These are phyloP conservation scores for Sorex maritimensis DNA, from an alignment of 2,797 vertebrate species.

Conservation along the genomic window DNA sequence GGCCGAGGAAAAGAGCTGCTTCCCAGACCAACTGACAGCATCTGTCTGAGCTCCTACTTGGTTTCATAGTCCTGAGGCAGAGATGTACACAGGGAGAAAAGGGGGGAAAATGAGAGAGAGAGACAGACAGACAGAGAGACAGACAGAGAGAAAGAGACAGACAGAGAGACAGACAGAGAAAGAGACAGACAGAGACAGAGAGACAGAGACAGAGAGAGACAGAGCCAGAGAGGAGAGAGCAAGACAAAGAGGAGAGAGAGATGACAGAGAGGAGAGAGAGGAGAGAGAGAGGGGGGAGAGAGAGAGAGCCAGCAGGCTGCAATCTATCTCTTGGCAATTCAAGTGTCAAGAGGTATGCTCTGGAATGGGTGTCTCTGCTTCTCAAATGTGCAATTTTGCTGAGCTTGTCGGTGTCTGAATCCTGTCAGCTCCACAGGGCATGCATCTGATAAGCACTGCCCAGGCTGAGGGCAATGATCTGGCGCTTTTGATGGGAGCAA, in stretches of 20 bases:
- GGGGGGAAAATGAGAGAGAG: background rate
- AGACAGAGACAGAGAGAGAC: background rate
- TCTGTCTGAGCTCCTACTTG: background rate
- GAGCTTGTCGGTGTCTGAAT: background rate
- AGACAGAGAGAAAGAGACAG: background rate
- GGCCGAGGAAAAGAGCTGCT: background rate
- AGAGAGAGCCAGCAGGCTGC: background rate
- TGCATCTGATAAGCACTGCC: background rate
- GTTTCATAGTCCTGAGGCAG: background rate
- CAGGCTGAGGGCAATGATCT: background rate
- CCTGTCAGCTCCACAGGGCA: background rate
- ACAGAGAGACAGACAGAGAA: background rate
- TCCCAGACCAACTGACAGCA: background rate
- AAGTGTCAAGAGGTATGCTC: background rate
- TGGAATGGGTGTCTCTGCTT: constrained; percentile 10
- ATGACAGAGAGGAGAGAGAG: background rate
- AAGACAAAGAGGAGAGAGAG: background rate
- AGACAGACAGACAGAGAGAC: background rate
- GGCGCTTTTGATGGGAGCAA: background rate
- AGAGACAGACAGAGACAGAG: background rate
- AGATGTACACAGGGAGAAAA: too few species aligned
- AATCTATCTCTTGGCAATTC: constrained; percentile 5
- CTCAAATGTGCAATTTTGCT: background rate
- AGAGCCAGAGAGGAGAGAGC: background rate
- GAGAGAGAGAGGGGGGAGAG: background rate